phyloP scores from a whole-genome alignment of 2,797 vertebrate species.

The Eleutherodactylus coqui region DNA sequence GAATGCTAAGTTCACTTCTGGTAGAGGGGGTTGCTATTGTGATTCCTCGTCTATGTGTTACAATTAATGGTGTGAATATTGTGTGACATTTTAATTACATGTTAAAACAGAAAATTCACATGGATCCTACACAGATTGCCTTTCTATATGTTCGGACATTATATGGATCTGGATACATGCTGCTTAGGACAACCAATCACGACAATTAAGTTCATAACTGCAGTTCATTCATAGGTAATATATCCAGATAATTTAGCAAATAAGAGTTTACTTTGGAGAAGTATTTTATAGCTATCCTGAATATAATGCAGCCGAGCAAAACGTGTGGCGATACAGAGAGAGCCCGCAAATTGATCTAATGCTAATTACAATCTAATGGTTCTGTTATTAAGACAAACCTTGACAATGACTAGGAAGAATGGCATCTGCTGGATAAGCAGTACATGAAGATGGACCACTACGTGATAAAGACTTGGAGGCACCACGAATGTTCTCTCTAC shows the following conservation, averaged over 20 bases:
- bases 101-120: not conserved
- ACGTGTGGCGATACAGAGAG: too few relatives aligned
- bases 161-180: not conserved
- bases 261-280: not conserved
- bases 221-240: not conserved
- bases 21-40: not conserved
- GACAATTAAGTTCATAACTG: not conserved
- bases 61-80: not conserved
- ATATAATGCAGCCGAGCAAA: too few relatives aligned
- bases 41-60: not conserved
- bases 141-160: not conserved
- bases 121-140: not conserved
- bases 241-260: not conserved
- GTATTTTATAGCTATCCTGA: not conserved
- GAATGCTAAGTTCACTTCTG: not conserved
- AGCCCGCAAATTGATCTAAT: not conserved
- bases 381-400: not conserved
- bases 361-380: not conserved
- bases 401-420: not conserved
- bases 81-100: not conserved
- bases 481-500: slow-evolving; percentile 12
- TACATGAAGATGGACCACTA: not conserved
- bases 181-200: not conserved
- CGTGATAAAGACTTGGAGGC: slow-evolving; percentile 25
- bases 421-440: not conserved